Evolutionary conservation across 1,140 invertebrate genomes (phyloP).

Genomic region (Ephestia elutella): DNA sequence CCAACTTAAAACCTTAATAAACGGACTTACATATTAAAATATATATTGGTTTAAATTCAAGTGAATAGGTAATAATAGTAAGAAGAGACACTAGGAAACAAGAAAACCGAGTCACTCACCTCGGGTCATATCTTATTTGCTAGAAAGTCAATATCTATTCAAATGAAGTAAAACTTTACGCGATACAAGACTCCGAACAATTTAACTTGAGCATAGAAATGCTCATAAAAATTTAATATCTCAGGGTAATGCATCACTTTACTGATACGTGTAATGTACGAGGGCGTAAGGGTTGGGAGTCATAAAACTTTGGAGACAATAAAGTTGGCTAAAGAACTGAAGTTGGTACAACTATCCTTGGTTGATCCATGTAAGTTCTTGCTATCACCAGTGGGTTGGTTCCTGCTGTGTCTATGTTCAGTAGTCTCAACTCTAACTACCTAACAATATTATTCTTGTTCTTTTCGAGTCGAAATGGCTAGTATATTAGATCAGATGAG

Average conservation of each 20-base stretch:
- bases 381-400: slow-evolving; percentile 13
- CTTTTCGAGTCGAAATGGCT: no score
- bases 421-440: no score
- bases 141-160: neutral
- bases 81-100: no score
- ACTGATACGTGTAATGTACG: slow-evolving; percentile 20
- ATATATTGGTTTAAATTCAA: no score
- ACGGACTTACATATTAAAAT: no score
- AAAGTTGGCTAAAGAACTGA: slow-evolving; percentile 48
- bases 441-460: no score
- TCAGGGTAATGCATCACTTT: neutral
- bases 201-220: slow-evolving; percentile 2
- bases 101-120: no score
- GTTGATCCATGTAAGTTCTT: slow-evolving; percentile 12
- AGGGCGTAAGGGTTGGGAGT: slow-evolving; percentile 34
- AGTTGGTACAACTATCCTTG: slow-evolving; percentile 28
- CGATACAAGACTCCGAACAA: neutral
- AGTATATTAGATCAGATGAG: no score
- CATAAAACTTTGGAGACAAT: slow-evolving; percentile 56
- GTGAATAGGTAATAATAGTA: no score
- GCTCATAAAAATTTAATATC: slow-evolving; percentile 2
- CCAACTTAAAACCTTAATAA: no score
- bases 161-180: neutral
- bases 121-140: no score
- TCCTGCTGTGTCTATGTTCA: neutral